phyloP scores from a whole-genome alignment of 2,888 invertebrate species.

The Schrankia costaestrigalis region DNA sequence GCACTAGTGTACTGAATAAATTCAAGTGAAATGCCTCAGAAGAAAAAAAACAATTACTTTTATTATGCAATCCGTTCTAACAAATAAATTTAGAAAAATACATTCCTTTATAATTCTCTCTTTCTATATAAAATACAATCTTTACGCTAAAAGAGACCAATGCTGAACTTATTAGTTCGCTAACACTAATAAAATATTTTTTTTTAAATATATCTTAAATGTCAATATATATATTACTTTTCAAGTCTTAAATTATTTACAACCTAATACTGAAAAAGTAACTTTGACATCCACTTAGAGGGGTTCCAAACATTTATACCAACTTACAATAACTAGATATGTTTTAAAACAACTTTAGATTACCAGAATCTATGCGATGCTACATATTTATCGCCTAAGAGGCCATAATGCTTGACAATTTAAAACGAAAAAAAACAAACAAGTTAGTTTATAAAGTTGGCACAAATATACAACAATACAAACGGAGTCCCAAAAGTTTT shows the following conservation, averaged over 20 bases:
- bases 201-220: constrained; percentile 34
- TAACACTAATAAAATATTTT: constrained; percentile 40
- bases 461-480: constrained; percentile 61
- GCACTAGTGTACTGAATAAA: constrained; percentile 26
- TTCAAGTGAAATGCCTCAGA: constrained; percentile 45
- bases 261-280: constrained; percentile 77
- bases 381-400: constrained; percentile 10
- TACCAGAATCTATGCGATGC: constrained; percentile 5
- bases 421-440: too few relatives aligned
- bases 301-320: constrained; percentile 49
- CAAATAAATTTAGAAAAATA: constrained; percentile 36
- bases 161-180: constrained; percentile 37
- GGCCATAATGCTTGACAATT: constrained; percentile 16
- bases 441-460: constrained; percentile 57
- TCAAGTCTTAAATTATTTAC: constrained; percentile 63
- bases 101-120: constrained; percentile 26
- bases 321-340: constrained; percentile 60
- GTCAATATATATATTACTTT: constrained; percentile 59
- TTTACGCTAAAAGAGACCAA: constrained; percentile 55
- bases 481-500: constrained; percentile 57
- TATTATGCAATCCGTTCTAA: constrained; percentile 36
- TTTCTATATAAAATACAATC: constrained; percentile 60
- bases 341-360: constrained; percentile 26
- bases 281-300: constrained; percentile 46
- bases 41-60: constrained; percentile 31